Percentiles rank a stretch among this genome's conserved stretches.
phyloP scores from a whole-genome alignment of 2,797 vertebrate genomes.

The Cryptoblepharus egeriae region DNA sequence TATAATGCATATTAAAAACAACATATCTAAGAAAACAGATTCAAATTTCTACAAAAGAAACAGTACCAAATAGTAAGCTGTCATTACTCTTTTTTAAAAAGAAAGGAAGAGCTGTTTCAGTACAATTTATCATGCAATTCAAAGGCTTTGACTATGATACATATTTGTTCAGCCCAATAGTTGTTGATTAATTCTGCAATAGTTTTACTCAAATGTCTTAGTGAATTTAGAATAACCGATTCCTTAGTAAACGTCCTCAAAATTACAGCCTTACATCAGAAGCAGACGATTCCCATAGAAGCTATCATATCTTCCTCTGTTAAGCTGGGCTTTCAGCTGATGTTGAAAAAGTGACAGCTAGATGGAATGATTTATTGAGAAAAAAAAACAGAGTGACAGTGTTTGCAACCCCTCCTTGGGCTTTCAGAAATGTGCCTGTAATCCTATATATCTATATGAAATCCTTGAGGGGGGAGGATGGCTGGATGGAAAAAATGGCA shows the following conservation, averaged over 20 bases:
- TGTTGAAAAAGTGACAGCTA: not conserved
- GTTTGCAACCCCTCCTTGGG: no score
- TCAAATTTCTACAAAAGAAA: no score
- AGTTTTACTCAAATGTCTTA: not conserved
- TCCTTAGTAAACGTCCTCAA: not conserved
- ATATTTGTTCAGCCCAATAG: not conserved
- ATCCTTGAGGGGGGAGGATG: no score
- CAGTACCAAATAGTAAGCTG: not conserved
- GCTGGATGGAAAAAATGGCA: not conserved
- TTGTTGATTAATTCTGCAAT: not conserved
- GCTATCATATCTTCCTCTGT: no score
- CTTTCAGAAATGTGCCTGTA: not conserved
- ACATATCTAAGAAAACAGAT: not conserved
- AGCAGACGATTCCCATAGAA: not conserved
- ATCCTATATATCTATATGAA: not conserved
- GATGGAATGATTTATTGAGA: not conserved
- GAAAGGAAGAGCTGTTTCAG: not conserved
- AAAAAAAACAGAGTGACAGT: not conserved
- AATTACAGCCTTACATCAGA: not conserved
- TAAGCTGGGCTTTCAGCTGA: no score
- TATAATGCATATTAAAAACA: not conserved
- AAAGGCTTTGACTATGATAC: not conserved
- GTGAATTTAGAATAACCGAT: no score
- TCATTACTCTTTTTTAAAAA: not conserved
- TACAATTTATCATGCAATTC: not conserved